Evolutionary conservation across 1,140 invertebrate species (phyloP), one percentile per base, ranked within the genome.

Genomic region (Anoplolepis gracilipes): DNA sequence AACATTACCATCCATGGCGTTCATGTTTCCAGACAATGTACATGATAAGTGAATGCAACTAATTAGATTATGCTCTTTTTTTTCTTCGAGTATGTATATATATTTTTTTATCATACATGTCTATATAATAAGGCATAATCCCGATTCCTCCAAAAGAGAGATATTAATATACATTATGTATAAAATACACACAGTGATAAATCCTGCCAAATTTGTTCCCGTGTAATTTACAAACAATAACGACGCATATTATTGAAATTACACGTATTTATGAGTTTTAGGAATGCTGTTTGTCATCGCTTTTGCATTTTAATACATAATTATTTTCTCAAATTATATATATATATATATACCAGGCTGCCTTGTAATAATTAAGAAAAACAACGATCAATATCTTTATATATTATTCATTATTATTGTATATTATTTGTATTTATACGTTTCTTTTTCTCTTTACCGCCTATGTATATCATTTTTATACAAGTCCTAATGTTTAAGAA

Each of bases 111-210:
- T 82, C 11, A 86, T 89, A 88, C 73, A 90, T 77, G 75, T 69
- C 64, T 87, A 87, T 64, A 82, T 78, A 72, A 62, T 88, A 90
- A 90, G 88, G 88, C 88, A 87, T 89, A 90, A 89, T 85, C 59
- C 75, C 69, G 87, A 89, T 89, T 85, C 69, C 13, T 84, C 55
- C 69, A 42, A 89, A 49, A 49, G 46, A 49, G 46, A 49, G 46
- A 49, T 69, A 53, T 49, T 61, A 86, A 88, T 86, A 85, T 89
- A 89, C 77, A 89, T 88, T 88, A 89, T 89, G 22, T 89, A 89
- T 89, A 86, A 89, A 89, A 89, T 46, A 78, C 86, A 76, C 57
- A 69, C 42, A 59, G 70, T 69, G 69, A 78, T 86, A 79, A 84
- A 84, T 70, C 77, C 67, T 77, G 73, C 65, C 85, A 84, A 65